Evolutionary conservation across 1,140 invertebrate genomes (phyloP), one percentile per base, ranked within the genome.

Genomic region (Aphelinus certus): DNA sequence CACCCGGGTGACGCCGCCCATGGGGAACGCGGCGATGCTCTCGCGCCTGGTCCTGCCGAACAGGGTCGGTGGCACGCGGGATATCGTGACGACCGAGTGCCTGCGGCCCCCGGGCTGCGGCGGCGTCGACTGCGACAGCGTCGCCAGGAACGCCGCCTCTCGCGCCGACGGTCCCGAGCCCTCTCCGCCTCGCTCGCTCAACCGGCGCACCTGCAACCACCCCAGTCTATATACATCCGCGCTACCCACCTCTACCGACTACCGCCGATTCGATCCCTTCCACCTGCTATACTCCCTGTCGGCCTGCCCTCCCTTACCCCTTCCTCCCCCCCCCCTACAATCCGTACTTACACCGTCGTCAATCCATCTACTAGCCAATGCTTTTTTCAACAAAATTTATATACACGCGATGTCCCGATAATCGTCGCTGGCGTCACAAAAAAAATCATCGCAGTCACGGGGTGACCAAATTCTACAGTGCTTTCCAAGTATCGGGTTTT

Each of bases 1-100:
- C 74, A 89, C 86, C 73, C 87, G 79, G 46, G 84, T 77, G 3
- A 80, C 79, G 6, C 81, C 79, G 66, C 83, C 86, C 72, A 89
- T 87, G 1, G 93, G 92, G 80, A 93, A 93, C 0, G 93, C 93
- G 2, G 94, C 93, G 64, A 95, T 92, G 46, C 93, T 95, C 87
- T 95, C 94, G 4, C 94, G 90, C 1, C 94, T 91, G 68, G 91
- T 92, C 43, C 93, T 89, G 0, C 93, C 93, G 80, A 95, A 95
- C 0, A 95, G 82, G 0, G 92, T 90, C 58, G 91, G 89, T 3
- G 94, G 94, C 46, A 94, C 92, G 84, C 91, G 91, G 0, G 93
- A 94, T 76, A 95, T 95, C 68, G 94, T 95, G 3, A 95, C 94
- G 26, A 95, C 94, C 7, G 94, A 95, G 84, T 95, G 94, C 72